Percentiles rank a stretch among this genome's conserved stretches.
Evolutionary conservation across 2,888 invertebrate species (phyloP).

Genomic region (Cinara cedri): DNA sequence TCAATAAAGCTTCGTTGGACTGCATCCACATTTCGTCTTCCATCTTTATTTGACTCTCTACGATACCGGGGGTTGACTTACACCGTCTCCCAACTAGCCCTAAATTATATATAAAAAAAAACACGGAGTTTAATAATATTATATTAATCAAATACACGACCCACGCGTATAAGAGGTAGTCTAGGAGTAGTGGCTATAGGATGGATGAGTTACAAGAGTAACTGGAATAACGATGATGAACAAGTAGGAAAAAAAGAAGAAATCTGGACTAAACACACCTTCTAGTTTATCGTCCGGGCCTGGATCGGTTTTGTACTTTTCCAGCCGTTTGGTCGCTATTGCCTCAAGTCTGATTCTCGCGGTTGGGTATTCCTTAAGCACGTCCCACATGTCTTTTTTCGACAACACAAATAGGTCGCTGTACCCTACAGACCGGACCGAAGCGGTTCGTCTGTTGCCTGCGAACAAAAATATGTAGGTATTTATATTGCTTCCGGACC

Average conservation of each 20-base stretch:
- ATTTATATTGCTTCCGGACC: too few relatives aligned
- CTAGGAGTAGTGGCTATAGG: too few relatives aligned
- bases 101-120: not conserved
- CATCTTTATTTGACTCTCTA: slow-evolving; percentile 89
- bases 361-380: slow-evolving; percentile 92
- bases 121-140: not conserved
- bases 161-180: not conserved
- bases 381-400: slow-evolving; percentile 99
- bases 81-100: slow-evolving; percentile 73
- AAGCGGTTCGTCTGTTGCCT: slow-evolving; percentile 98
- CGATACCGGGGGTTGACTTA: slow-evolving; percentile 93
- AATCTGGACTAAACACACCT: slow-evolving; percentile 12
- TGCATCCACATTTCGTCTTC: slow-evolving; percentile 83
- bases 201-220: too few relatives aligned
- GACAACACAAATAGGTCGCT: slow-evolving; percentile 98
- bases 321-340: slow-evolving; percentile 95
- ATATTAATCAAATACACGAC: not conserved
- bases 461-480: slow-evolving; percentile 61
- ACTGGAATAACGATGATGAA: too few relatives aligned
- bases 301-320: slow-evolving; percentile 85
- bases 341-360: slow-evolving; percentile 93
- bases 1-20: slow-evolving; percentile 33
- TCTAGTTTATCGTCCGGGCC: slow-evolving; percentile 75
- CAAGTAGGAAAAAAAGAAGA: too few relatives aligned
- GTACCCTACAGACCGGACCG: slow-evolving; percentile 97